Evolutionary conservation across 2,888 invertebrate genomes (phyloP), one percentile per base, ranked within the genome.

Genomic region (Cremastinae sp.): DNA sequence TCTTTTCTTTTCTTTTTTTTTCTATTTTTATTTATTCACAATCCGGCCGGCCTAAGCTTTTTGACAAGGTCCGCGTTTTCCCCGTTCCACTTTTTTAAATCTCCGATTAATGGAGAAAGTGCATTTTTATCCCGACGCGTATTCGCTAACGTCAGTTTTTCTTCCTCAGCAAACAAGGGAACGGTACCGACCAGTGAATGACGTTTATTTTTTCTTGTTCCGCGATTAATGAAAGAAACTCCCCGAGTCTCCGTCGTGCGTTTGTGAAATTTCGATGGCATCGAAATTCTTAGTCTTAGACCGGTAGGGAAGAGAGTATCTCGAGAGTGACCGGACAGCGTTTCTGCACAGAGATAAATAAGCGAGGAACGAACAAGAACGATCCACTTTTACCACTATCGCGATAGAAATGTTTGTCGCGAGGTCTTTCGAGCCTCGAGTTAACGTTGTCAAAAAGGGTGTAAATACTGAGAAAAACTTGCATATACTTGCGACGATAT

Each of bases 401-500:
- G 28, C 61, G 41, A 59, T 78, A 72, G 34, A 71, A 69, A 41
- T 36, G 73, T 47, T 16, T 45, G 53, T 62, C 49, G 69, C 56
- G 75, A 61, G 59, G 59, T 74, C n/a, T n/a, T 78, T 79, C 80
- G 73, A 69, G 74, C 71, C 74, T 20, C 43, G 28, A 28, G 28
- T 61, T 43, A 75, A 58, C 69, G 64, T 70, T 75, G 56, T 71
- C 74, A 51, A 56, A 20, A 62, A 69, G 58, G 73, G 64, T 84
- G 82, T 83, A 83, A 38, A 84, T 84, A 84, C 8, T 65, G 34
- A 54, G 68, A 80, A 74, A 45, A 54, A 16, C 38, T 73, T 83
- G 79, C 82, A 81, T 82, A 85, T 75, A 83, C 28, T 56, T 78
- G 85, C 85, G 34, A 84, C 84, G 84, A 86, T 85, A 81, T 82